Evolutionary conservation across 2,113 vertebrate genomes (phyloP), one percentile per base, ranked within the genome.

Genomic region (Macheiramphus alcinus): DNA sequence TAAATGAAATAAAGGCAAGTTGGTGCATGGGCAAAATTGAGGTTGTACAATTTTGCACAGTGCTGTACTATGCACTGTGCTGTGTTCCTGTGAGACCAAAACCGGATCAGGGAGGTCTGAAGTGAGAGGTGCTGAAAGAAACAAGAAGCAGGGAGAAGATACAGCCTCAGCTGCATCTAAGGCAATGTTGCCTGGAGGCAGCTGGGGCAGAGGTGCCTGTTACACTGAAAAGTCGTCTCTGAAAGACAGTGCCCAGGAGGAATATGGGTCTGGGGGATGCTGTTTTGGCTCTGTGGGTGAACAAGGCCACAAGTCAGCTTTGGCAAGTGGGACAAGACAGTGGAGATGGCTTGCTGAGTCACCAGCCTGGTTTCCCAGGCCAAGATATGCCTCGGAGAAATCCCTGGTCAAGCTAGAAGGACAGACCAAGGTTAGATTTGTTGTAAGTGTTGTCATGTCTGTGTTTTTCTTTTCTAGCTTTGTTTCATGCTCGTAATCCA

Each of bases 1-100:
- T 23, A 31, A 67, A 23, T 26, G 17, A 88, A 86, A 70, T 17
- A 62, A 75, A 63, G 82, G 18, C 42, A 80, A 80, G 68, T 45
- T 1, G 2, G 22, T 68, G 18, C 56, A 38, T 4, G 56, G 38
- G 55, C 58, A 42, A 74, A 79, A 79, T 3, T 25, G 55, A 52
- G 22, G 29, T 40, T 84, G 43, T 42, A 32, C 2, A 3, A 8
- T 52, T 91, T 83, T 81, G 23, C 36, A 38, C 0, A 0, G n/a
- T 56, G 78, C 73, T 0, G 0, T n/a, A 6, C 73, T 76, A 5
- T 5, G 61, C 12, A 25, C 40, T 1, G 0, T 32, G 15, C 25
- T 26, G 1, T 13, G 10, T 43, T 84, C 42, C 23, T 11, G 4
- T 27, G 56, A 16, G 29, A 59, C 16, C 32, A 48, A 34, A 58